These are phyloP conservation scores for Erebia palarica DNA, from an alignment of 2,888 invertebrate species.

Conservation along the genomic window DNA sequence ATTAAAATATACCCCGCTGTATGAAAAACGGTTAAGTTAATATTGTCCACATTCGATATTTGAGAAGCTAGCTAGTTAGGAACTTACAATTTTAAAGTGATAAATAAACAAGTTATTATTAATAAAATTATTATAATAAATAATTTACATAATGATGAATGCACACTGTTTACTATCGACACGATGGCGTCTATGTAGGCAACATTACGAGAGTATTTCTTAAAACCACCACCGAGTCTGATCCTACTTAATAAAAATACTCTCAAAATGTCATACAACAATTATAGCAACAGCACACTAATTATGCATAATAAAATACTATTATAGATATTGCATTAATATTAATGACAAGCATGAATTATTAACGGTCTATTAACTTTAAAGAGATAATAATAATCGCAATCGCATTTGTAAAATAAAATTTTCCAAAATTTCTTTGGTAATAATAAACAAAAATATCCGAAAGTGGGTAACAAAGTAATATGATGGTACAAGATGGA, in stretches of 20 bases:
- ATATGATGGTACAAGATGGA: constrained; percentile 64
- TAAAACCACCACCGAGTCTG: constrained; percentile 48
- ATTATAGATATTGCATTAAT: constrained; percentile 58
- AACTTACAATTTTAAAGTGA: constrained; percentile 78
- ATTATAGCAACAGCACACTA: constrained; percentile 55
- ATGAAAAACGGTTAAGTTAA: constrained; percentile 45
- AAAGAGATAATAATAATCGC: constrained; percentile 48
- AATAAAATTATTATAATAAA: constrained; percentile 72
- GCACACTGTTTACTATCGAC: constrained; percentile 61
- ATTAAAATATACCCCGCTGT: constrained; percentile 53
- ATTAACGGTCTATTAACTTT: constrained; percentile 50
- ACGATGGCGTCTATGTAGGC: constrained; percentile 45
- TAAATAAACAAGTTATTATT: constrained; percentile 63
- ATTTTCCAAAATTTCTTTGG: constrained; percentile 73
- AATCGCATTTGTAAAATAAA: constrained; percentile 58
- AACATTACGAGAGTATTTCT: constrained; percentile 75
- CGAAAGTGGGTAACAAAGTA: constrained; percentile 61
- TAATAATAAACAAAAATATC: constrained; percentile 63
- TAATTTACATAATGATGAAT: constrained; percentile 73
- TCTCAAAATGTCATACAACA: constrained; percentile 65
- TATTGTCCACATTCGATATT: constrained; percentile 55
- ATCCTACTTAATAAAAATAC: constrained; percentile 63
- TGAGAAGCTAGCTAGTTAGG: constrained; percentile 79
- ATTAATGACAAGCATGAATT: constrained; percentile 66
- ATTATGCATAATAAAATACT: constrained; percentile 72